Evolutionary conservation across 2,888 invertebrate species (phyloP).

Genomic region (Cantharis flavilabris): DNA sequence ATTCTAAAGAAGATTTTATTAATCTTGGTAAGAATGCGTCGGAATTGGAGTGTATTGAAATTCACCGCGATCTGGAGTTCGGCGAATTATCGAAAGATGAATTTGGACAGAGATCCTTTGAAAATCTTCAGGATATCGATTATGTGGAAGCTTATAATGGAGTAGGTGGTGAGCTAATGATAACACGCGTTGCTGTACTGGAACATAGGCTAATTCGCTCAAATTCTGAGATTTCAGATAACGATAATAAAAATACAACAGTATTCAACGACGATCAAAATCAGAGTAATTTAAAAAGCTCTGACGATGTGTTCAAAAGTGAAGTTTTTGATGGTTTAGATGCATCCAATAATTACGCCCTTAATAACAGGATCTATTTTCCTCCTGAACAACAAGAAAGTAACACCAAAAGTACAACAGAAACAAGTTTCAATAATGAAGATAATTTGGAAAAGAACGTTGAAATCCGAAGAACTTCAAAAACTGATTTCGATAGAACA

Average conservation of each 20-base stretch:
- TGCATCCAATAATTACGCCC: background rate
- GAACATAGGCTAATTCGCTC: slow-evolving; percentile 20
- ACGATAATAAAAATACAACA: background rate
- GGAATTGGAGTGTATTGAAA: background rate
- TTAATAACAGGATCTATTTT: background rate
- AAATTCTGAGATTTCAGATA: background rate
- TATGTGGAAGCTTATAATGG: slow-evolving; percentile 47
- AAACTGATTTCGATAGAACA: background rate
- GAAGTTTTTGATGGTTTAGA: background rate
- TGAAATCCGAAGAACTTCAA: background rate
- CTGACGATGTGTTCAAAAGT: background rate
- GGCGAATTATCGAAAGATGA: slow-evolving; percentile 23
- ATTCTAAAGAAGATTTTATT: background rate
- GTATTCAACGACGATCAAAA: background rate
- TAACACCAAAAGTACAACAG: background rate
- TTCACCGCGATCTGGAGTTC: background rate
- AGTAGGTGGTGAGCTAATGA: slow-evolving; percentile 42
- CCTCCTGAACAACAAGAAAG: background rate
- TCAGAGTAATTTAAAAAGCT: background rate
- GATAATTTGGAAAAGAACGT: background rate
- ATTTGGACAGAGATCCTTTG: slow-evolving; percentile 34
- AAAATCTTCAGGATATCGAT: slow-evolving; percentile 30
- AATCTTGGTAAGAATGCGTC: background rate
- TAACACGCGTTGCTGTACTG: slow-evolving; percentile 37
- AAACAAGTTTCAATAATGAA: background rate